Evolutionary conservation across 2,888 invertebrate genomes (phyloP).

Genomic region (Calephelis perditalis): DNA sequence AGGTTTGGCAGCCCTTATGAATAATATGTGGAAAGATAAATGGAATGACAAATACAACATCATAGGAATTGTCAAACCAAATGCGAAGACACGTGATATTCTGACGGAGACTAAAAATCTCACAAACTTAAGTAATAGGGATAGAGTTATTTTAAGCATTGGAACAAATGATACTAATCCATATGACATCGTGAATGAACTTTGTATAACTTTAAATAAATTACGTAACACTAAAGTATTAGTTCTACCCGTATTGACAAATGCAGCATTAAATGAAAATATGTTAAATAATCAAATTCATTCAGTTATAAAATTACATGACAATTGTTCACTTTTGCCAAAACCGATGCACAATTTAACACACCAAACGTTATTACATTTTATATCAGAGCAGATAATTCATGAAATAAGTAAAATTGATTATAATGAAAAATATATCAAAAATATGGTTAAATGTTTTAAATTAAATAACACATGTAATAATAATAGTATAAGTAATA

Average conservation of each 20-base stretch:
- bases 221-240: background rate
- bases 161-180: conserved; percentile 10
- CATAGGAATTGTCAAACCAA: background rate
- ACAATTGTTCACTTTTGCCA: too few species aligned
- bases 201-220: conserved; percentile 2
- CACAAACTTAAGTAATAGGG: background rate
- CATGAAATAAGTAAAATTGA: too few species aligned
- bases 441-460: too few species aligned
- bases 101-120: background rate
- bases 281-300: background rate
- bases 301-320: too few species aligned
- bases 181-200: conserved; percentile 1
- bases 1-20: background rate
- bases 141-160: conserved; percentile 5
- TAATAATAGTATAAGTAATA: background rate
- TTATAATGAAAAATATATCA: too few species aligned
- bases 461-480: background rate
- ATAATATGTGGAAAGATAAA: background rate
- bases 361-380: too few species aligned
- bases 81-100: background rate
- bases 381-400: too few species aligned
- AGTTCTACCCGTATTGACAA: background rate
- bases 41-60: conserved; percentile 8
- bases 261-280: background rate
- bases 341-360: too few species aligned